Base-by-base conservation (phyloP, 2,113 vertebrate species). In the Chlorodrepanis virens region DNA sequence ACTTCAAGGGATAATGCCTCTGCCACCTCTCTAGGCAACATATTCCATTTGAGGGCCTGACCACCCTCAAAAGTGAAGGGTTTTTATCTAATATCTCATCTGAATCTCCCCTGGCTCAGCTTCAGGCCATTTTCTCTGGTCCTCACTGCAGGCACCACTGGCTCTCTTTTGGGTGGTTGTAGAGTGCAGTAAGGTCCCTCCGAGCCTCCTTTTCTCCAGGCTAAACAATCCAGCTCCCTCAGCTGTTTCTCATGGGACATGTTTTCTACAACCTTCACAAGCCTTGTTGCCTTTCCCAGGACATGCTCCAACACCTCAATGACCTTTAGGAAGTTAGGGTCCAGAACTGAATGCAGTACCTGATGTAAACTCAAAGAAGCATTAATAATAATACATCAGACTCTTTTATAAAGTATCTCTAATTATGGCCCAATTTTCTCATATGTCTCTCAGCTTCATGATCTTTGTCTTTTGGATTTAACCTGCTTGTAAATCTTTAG, bases 51-150 rank as follows among this genome's bases (percentile, higher is more conserved):
- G 40, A 42, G 40, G 40, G 40, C 16, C 69, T 40, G 29, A 67
- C 20, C 20, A 53, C 16, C 4, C 9, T 20, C 11, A 67, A 39
- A 7, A 39, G 15, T n/a, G 11, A 45, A 20, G 0, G 0, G 9
- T 44, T 60, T 60, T 75, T 53, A 22, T 35, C 12, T 39, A 17
- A 4, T 60, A 40, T 25, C 28, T 52, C 20, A 45, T 29, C 28
- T 37, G 39, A 21, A 39, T 60, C 19, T 59, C 28, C 23, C 10
- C 3, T 29, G 20, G 9, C 23, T 82, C 45, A 67, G 10, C 5
- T 50, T 39, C 28, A 53, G 33, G 52, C 28, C 19, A 5, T 37
- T 53, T n/a, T 13, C 20, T 89, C 60, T 60, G 20, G 5, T 74
- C 9, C 60, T 81, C 23, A 28, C 52, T 39, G 28, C 10, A 74